Evolutionary conservation across 2,113 vertebrate species (phyloP).

Genomic region (Oxyura jamaicensis): DNA sequence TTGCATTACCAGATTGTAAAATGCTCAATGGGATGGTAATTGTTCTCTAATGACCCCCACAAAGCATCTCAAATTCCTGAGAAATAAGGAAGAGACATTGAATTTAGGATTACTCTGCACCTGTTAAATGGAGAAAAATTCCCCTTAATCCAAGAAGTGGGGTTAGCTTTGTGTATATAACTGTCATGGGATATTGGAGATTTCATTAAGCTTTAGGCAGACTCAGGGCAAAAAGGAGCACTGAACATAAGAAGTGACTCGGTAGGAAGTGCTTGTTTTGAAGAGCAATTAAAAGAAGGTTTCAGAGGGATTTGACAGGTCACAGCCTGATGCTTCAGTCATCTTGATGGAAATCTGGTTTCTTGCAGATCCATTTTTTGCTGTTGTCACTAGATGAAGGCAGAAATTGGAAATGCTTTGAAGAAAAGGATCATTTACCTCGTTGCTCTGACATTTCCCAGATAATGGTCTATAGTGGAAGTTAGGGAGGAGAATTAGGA

Average conservation of each 20-base stretch:
- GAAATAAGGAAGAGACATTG: not conserved
- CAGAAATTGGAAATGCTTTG: not conserved
- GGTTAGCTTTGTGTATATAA: not conserved
- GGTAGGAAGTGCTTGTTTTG: not conserved
- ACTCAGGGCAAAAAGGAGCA: not conserved
- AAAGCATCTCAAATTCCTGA: not conserved
- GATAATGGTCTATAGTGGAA: not conserved
- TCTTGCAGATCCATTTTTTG: not conserved
- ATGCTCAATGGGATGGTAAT: not conserved
- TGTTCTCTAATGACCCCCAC: not conserved
- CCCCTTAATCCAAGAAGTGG: not conserved
- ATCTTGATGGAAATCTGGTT: not conserved
- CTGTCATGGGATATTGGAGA: not conserved
- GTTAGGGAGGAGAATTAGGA: not conserved
- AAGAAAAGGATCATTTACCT: not conserved
- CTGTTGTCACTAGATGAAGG: not conserved
- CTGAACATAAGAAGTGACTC: not conserved
- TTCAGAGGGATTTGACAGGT: not conserved
- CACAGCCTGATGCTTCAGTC: not conserved
- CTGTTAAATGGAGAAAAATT: not conserved
- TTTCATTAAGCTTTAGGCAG: not conserved
- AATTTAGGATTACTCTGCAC: not conserved
- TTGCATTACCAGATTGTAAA: not conserved
- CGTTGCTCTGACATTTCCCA: not conserved
- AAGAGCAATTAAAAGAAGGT: not conserved